Percentiles rank a stretch among this genome's conserved stretches.
These are phyloP conservation scores for Etia nguti DNA, from an alignment of 2,113 vertebrate species.

Conservation along the genomic window DNA sequence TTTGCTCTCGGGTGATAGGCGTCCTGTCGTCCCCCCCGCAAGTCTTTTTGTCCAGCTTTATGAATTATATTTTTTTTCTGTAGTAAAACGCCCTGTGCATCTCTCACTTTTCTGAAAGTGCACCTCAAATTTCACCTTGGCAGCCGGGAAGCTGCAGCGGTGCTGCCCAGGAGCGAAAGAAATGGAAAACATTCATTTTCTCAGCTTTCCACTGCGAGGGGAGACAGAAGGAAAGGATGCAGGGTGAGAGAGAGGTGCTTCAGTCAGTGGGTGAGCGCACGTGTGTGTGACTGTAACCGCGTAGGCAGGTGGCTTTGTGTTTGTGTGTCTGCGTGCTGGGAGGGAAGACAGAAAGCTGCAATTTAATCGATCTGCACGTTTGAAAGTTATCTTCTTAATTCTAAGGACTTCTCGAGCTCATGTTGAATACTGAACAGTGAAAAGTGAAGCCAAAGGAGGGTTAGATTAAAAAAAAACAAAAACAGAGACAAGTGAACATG, in stretches of 20 bases:
- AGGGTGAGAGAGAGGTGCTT: background rate
- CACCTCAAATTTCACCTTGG: slow-evolving; percentile 43
- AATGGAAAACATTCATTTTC: slow-evolving; percentile 49
- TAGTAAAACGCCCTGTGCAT: background rate
- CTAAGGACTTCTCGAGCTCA: background rate
- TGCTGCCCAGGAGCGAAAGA: slow-evolving; percentile 13
- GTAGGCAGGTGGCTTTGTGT: background rate
- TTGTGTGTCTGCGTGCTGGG: background rate
- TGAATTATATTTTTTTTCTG: background rate
- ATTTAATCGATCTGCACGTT: background rate
- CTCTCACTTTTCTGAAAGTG: slow-evolving; percentile 3
- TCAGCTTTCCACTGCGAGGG: slow-evolving; percentile 28
- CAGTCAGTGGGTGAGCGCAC: background rate
- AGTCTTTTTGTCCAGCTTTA: background rate
- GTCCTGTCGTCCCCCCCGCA: background rate
- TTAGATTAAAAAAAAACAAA: background rate
- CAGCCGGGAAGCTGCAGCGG: background rate
- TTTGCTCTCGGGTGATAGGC: background rate
- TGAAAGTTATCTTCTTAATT: slow-evolving; percentile 4
- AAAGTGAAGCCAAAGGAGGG: background rate
- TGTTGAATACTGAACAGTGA: background rate
- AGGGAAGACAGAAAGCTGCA: background rate
- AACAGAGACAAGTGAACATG: background rate
- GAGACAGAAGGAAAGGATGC: background rate
- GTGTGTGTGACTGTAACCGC: background rate